Evolutionary conservation across 2,888 invertebrate species (phyloP), one percentile per base, ranked within the genome.

Genomic region (Nomada fabriciana): DNA sequence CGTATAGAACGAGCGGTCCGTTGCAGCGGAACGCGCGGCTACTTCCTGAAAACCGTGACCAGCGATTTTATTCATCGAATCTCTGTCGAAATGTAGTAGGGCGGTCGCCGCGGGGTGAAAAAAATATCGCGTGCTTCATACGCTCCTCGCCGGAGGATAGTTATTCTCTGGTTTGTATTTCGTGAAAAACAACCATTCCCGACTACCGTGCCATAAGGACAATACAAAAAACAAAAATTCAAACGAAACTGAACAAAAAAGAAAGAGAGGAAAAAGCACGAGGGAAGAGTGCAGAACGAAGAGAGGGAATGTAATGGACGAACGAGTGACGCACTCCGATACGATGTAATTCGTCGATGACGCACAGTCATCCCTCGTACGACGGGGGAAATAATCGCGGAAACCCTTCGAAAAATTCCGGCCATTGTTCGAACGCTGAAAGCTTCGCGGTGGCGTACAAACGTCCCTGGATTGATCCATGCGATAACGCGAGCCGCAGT

Each of bases 271-370:
- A 11, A 36, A 2, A 25, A 65, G 18, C 53, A 11, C 7, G 15
- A 29, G 29, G 5, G 52, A 36, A 4, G 52, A 36, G 53, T n/a
- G 4, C 43, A 47, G 10, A 67, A 50, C 61, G 60, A 20, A 50
- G 55, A 65, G 52, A 25, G 71, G 53, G 63, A 42, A 53, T 59
- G 76, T 77, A 83, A 83, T 83, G 72, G 81, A 15, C 25, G 36
- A 23, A 11, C 20, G 52, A 65, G 63, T 47, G 69, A 69, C 59
- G 57, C 57, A 61, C 60, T 43, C 67, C 73, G 69, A 74, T 72
- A 67, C 72, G 71, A 75, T 80, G 82, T 86, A 87, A 86, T 82
- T 79, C 76, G 73, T 76, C 82, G 78, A 82, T 85, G 84, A 83
- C 83, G 74, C 76, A 75, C 76, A 64, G 74, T 72, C 71, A 68